These are phyloP conservation scores for Halocynthia roretzi DNA, from an alignment of 23 tunicate species.

Conservation along the genomic window DNA sequence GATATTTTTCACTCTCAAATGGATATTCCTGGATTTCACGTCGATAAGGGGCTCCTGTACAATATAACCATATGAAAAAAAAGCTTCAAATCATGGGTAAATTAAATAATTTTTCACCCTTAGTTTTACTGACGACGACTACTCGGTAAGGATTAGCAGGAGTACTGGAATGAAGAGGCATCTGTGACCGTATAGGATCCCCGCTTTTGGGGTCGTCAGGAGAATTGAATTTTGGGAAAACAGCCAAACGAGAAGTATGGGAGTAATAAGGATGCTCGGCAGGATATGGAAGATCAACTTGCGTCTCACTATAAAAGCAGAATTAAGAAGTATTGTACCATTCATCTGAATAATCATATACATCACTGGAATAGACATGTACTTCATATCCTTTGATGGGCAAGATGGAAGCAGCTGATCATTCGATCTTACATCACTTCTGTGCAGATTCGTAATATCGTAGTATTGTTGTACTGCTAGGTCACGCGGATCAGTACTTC, in stretches of 20 bases:
- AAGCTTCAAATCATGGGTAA: neutral
- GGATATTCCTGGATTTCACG: slow-evolving; percentile 69
- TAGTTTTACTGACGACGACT: slow-evolving; percentile 38
- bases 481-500: slow-evolving; percentile 67
- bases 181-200: slow-evolving; percentile 44
- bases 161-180: slow-evolving; percentile 50
- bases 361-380: neutral
- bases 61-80: neutral
- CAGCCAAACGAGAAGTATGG: slow-evolving; percentile 67
- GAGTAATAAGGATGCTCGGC: slow-evolving; percentile 87
- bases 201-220: slow-evolving; percentile 83
- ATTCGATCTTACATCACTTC: slow-evolving; percentile 81
- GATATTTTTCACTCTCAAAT: slow-evolving; percentile 54
- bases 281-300: slow-evolving; percentile 77
- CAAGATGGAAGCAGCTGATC: slow-evolving; percentile 75
- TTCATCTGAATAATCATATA: neutral
- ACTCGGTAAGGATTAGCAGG: slow-evolving; percentile 55
- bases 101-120: slow-evolving; percentile 24
- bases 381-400: slow-evolving; percentile 78
- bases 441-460: slow-evolving; percentile 65
- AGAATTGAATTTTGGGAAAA: slow-evolving; percentile 56
- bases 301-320: slow-evolving; percentile 36
- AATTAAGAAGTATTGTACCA: neutral
- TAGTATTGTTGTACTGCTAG: slow-evolving; percentile 54
- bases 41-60: slow-evolving; percentile 57